Evolutionary conservation across 2,797 vertebrate species (phyloP), one percentile per base, ranked within the genome.

Genomic region (Catostomus latipinnis): DNA sequence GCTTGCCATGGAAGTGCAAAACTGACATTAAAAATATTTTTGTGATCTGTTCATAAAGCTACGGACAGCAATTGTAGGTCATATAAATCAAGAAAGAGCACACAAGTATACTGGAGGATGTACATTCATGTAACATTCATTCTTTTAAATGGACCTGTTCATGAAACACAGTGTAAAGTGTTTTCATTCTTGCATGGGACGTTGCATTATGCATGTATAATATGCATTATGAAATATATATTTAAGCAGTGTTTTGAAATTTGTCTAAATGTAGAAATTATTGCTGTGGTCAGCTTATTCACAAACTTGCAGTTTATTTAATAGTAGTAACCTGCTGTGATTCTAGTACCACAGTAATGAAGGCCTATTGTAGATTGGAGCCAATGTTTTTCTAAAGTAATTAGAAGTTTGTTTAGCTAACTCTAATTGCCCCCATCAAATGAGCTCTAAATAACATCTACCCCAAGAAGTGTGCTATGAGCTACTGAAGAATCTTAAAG

Each of bases 341-440:
- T 72, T 82, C 61, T 10, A 75, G 16, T 76, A 63, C 53, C 61
- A 34, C 18, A 65, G 72, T 68, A 76, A 71, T 76, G 50, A 83
- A 85, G 74, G 61, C 87, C 81, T 86, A 83, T 88, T 90, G 78
- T 74, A 13, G 49, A 45, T 60, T 73, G 71, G 84, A 74, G 78
- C 73, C 83, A 81, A 11, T 88, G 89, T 90, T 88, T 81, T 90
- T 90, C 90, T 88, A 91, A 78, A 87, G 86, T 90, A 91, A 92
- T 91, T 89, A 90, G 84, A 88, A 87, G 90, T 91, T 92, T 91
- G 90, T 92, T 93, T 91, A 90, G 88, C 66, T 86, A 62, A 88
- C 74, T 45, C 87, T 91, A 91, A 91, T 90, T 88, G 82, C 82
- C 88, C 74, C 71, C 68, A 83, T 89, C 67, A 84, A 82, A 87